Evolutionary conservation across 1,140 invertebrate species (phyloP).

Genomic region (Panulirus ornatus): DNA sequence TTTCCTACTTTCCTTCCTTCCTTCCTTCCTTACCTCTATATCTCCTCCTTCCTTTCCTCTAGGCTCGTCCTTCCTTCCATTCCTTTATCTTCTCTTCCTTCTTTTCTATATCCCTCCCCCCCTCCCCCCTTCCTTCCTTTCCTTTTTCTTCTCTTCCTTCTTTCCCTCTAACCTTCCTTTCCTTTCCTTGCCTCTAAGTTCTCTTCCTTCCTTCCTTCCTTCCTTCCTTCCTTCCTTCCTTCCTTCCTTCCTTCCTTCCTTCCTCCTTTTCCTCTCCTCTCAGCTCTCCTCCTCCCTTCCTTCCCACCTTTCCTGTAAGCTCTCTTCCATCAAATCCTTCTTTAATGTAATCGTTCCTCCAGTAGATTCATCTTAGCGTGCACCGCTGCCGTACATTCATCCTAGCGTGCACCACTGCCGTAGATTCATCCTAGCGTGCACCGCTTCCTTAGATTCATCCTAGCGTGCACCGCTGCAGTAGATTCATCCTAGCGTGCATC

Average conservation of each 20-base stretch:
- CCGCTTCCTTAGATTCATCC: no score
- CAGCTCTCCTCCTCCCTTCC: not conserved
- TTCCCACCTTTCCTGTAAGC: not conserved
- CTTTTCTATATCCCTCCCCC: not conserved
- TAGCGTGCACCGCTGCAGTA: no score
- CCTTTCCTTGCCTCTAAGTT: not conserved
- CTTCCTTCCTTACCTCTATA: not conserved
- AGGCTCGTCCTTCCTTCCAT: not conserved
- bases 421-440: no score
- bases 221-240: not conserved
- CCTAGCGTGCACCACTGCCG: no score
- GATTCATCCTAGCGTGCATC: no score
- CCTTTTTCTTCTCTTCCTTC: not conserved
- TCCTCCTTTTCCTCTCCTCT: not conserved
- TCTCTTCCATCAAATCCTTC: no score
- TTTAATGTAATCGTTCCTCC: no score
- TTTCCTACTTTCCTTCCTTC: not conserved
- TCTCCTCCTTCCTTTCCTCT: not conserved
- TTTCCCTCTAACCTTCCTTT: not conserved
- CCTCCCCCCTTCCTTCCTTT: not conserved
- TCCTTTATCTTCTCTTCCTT: not conserved
- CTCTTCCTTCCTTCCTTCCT: not conserved
- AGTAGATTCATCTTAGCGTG: no score
- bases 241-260: not conserved
- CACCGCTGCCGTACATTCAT: no score